Conservation (phyloP, 2,888 invertebrate species). For the Dicyrtomina minuta region DNA sequence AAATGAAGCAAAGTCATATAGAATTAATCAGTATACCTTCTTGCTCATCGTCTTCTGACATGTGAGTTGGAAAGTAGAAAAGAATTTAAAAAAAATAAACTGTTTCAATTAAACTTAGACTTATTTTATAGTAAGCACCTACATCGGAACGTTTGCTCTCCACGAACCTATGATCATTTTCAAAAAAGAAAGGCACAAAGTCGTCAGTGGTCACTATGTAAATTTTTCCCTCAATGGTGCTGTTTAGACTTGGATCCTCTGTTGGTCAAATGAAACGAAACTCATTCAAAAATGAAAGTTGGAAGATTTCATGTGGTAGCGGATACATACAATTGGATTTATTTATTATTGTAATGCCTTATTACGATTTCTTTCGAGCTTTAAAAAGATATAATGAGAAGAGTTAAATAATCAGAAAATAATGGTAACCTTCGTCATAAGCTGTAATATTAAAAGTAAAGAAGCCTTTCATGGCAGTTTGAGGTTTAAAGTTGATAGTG, state of each 20-base stretch:
- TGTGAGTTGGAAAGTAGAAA: no score
- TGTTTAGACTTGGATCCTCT: not conserved
- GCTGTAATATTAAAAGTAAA: conserved; percentile 7
- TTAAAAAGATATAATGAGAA: not conserved
- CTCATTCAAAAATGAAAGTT: no score
- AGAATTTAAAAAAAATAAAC: no score
- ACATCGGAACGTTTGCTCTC: not conserved
- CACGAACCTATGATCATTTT: not conserved
- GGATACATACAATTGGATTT: not conserved
- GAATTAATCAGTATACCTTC: not conserved
- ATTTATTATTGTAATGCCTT: not conserved
- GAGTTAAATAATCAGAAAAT: not conserved
- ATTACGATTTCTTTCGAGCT: not conserved
- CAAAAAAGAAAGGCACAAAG: not conserved
- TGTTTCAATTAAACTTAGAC: no score
- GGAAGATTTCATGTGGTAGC: no score
- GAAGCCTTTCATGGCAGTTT: conserved; percentile 2
- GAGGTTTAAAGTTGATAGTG: not conserved
- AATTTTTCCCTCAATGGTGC: not conserved
- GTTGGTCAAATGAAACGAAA: no score
- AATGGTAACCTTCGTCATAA: conserved; percentile 2
- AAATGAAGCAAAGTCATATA: not conserved
- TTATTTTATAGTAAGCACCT: not conserved
- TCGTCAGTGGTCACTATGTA: not conserved
- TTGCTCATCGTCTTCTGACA: not conserved